phyloP scores from a whole-genome alignment of 2,888 invertebrate species.

The Diachrysia chrysitis region DNA sequence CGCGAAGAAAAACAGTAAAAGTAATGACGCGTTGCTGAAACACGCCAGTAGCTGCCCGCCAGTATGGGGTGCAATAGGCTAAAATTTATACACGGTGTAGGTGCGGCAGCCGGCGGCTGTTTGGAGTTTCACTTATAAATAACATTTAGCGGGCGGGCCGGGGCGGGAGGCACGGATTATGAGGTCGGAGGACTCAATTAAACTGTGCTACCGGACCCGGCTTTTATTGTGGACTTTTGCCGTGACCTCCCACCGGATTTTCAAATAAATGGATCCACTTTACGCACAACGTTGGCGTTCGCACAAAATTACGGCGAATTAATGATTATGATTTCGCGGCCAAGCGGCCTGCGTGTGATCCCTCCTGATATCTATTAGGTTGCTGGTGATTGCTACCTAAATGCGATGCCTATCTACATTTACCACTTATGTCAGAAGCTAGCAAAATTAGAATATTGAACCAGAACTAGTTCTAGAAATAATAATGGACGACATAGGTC shows the following conservation, averaged over 20 bases:
- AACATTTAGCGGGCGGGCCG: constrained; percentile 86
- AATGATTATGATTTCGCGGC: constrained; percentile 74
- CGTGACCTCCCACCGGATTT: constrained; percentile 85
- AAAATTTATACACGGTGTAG: constrained; percentile 76
- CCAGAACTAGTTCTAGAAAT: background rate
- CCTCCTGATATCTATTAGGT: constrained; percentile 26
- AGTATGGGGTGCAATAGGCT: constrained; percentile 75
- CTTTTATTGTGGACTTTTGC: constrained; percentile 87
- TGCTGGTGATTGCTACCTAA: constrained; percentile 26
- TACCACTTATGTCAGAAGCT: background rate
- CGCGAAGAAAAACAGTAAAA: constrained; percentile 82
- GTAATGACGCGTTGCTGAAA: constrained; percentile 72
- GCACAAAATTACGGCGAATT: constrained; percentile 72
- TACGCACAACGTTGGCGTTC: constrained; percentile 73
- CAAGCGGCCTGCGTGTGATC: constrained; percentile 49
- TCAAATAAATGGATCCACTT: constrained; percentile 85
- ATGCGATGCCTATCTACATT: background rate
- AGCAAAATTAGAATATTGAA: background rate
- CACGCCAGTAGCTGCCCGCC: constrained; percentile 59
- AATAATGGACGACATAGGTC: background rate
- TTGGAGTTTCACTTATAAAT: constrained; percentile 85
- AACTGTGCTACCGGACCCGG: constrained; percentile 86
- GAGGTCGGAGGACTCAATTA: constrained; percentile 89
- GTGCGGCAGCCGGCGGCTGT: constrained; percentile 72
- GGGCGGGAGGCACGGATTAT: constrained; percentile 84